phyloP scores from a whole-genome alignment of 1,140 invertebrate species.

The Drosophila subpulchrella region DNA sequence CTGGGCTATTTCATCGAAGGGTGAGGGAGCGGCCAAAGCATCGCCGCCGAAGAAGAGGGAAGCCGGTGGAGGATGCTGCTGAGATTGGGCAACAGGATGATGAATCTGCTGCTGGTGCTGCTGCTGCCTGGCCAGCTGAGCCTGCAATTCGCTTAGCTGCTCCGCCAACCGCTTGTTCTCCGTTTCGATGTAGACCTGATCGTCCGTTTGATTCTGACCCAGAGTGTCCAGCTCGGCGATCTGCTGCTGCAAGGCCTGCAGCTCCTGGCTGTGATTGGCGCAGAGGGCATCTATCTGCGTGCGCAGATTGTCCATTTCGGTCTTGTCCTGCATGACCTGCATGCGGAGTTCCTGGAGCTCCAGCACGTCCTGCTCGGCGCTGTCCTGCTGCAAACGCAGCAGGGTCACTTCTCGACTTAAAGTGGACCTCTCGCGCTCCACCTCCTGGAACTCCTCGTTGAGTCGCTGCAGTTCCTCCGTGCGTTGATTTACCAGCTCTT shows the following conservation, averaged over 20 bases:
- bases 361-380: conserved; percentile 73
- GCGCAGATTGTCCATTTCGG: conserved; percentile 80
- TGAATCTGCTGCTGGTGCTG: conserved; percentile 12
- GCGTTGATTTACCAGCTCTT: conserved; percentile 85
- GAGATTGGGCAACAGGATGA: not conserved
- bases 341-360: conserved; percentile 81
- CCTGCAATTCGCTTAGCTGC: conserved; percentile 73
- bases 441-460: conserved; percentile 77
- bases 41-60: conserved; percentile 71
- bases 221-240: conserved; percentile 77
- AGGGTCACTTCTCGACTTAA: conserved; percentile 71
- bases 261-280: conserved; percentile 74
- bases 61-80: conserved; percentile 34
- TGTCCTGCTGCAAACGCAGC: conserved; percentile 79
- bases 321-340: conserved; percentile 80
- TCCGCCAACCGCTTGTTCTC: conserved; percentile 80
- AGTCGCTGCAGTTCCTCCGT: conserved; percentile 85
- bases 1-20: conserved; percentile 77
- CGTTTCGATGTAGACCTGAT: conserved; percentile 80
- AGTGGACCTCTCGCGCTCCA: conserved; percentile 62
- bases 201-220: conserved; percentile 82
- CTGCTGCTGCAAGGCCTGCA: conserved; percentile 71
- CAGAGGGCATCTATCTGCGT: conserved; percentile 72
- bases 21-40: conserved; percentile 51
- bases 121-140: conserved; percentile 51